phyloP scores from a whole-genome alignment of 2,888 invertebrate species.

The Dolichopus griseipennis region DNA sequence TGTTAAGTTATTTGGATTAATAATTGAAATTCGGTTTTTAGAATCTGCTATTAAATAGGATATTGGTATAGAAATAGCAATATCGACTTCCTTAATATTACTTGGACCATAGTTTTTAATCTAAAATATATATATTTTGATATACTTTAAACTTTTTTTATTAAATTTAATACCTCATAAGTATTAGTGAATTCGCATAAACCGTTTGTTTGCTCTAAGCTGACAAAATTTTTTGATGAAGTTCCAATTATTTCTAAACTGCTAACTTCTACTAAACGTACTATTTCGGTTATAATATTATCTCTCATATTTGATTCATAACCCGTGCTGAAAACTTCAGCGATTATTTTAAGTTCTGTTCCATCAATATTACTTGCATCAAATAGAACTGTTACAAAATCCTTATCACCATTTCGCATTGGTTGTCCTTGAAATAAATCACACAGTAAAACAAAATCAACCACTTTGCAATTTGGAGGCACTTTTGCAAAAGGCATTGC shows the following conservation, averaged over 20 bases:
- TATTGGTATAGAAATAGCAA: constrained; percentile 37
- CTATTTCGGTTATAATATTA: constrained; percentile 31
- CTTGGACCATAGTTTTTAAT: constrained; percentile 42
- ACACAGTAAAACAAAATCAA: constrained; percentile 33
- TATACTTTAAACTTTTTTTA: neutral
- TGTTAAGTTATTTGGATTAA: constrained; percentile 36
- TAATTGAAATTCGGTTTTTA: constrained; percentile 31
- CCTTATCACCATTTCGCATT: constrained; percentile 31
- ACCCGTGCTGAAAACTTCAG: constrained; percentile 41
- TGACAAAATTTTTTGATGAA: neutral
- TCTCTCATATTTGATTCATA: constrained; percentile 32
- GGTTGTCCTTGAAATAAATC: constrained; percentile 37
- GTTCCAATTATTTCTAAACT: constrained; percentile 37
- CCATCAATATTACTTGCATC: constrained; percentile 38
- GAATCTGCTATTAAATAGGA: constrained; percentile 35
- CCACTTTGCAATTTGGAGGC: constrained; percentile 35
- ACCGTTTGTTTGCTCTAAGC: constrained; percentile 3
- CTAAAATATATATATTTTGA: constrained; percentile 18
- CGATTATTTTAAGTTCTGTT: constrained; percentile 30
- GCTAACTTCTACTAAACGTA: constrained; percentile 37
- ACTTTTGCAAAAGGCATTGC: constrained; percentile 37
- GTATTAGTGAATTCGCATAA: neutral
- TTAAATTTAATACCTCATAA: neutral
- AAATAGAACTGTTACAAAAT: constrained; percentile 33
- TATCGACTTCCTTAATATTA: constrained; percentile 34